Evolutionary conservation across 2,888 invertebrate species (phyloP).

Genomic region (Aleiodes alternator): DNA sequence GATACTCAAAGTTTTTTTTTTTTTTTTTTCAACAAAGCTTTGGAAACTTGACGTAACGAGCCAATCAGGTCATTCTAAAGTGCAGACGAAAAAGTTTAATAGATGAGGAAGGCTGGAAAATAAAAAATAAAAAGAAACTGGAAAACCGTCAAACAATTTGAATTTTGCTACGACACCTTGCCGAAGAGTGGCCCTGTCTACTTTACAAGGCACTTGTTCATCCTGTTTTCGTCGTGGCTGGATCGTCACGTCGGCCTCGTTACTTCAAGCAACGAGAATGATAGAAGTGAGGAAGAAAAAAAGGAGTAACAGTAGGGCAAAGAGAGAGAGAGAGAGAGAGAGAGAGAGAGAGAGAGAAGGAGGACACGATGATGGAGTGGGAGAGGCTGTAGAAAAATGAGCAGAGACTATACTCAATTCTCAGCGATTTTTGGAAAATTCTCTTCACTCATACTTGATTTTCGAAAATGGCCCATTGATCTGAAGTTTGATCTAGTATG

Average conservation of each 20-base stretch:
- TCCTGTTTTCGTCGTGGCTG: conserved; percentile 30
- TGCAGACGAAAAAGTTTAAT: not conserved
- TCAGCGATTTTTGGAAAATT: too few species aligned
- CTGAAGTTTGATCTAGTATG: too few species aligned
- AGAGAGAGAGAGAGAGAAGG: conserved; percentile 12
- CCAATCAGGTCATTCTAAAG: conserved; percentile 25
- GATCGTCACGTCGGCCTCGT: conserved; percentile 49
- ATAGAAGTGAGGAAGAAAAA: conserved; percentile 18
- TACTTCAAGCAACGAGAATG: conserved; percentile 37
- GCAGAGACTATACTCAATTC: not conserved
- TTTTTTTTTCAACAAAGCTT: not conserved
- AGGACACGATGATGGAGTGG: not conserved
- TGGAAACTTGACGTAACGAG: conserved; percentile 28
- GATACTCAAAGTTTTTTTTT: not conserved
- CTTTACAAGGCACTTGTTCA: conserved; percentile 41
- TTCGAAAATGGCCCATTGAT: too few species aligned
- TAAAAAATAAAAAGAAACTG: not conserved
- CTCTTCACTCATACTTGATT: too few species aligned
- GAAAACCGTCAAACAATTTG: conserved; percentile 41
- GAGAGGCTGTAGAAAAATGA: not conserved
- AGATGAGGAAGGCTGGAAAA: not conserved
- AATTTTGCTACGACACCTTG: conserved; percentile 33
- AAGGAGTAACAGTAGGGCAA: conserved; percentile 6
- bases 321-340: conserved; percentile 12
- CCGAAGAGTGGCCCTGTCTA: conserved; percentile 37